A percentile compares a stretch with the other conserved stretches of the same genome.
These are phyloP conservation scores for Enteromius paludinosus DNA, from an alignment of 2,797 vertebrate species.

Conservation along the genomic window DNA sequence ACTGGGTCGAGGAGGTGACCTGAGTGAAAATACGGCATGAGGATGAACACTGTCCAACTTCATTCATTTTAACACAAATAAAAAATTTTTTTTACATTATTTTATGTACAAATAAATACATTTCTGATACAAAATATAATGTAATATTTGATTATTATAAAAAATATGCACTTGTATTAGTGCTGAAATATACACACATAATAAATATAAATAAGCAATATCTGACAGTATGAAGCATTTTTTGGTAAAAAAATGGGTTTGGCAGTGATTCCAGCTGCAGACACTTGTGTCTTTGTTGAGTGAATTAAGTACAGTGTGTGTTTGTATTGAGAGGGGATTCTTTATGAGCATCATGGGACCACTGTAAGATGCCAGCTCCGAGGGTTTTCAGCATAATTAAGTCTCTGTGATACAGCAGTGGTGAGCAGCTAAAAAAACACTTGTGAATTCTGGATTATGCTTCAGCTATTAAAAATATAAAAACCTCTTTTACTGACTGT, in stretches of 20 bases:
- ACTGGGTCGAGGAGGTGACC: constrained; percentile 94
- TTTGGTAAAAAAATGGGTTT: neutral
- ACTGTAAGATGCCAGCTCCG: constrained; percentile 66
- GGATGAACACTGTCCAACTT: neutral
- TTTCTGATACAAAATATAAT: too few relatives aligned
- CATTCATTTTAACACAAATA: neutral
- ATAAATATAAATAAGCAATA: too few relatives aligned
- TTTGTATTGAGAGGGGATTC: constrained; percentile 21
- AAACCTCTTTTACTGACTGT: neutral
- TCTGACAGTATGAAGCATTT: neutral
- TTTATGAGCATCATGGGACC: constrained; percentile 74
- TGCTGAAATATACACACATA: too few relatives aligned
- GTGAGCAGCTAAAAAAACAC: constrained; percentile 64
- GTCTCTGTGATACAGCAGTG: constrained; percentile 64
- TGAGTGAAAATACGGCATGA: constrained; percentile 56
- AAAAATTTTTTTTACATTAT: too few relatives aligned
- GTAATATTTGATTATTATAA: too few relatives aligned
- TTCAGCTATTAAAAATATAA: constrained; percentile 44
- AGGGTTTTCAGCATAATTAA: constrained; percentile 63
- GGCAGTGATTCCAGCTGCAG: neutral
- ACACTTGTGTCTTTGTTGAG: constrained; percentile 45
- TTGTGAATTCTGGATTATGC: constrained; percentile 68
- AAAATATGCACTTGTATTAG: too few relatives aligned
- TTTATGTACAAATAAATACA: neutral
- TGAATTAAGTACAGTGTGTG: constrained; percentile 8